phyloP scores from a whole-genome alignment of 2,888 invertebrate genomes.

The Glaucopsyche alexis region DNA sequence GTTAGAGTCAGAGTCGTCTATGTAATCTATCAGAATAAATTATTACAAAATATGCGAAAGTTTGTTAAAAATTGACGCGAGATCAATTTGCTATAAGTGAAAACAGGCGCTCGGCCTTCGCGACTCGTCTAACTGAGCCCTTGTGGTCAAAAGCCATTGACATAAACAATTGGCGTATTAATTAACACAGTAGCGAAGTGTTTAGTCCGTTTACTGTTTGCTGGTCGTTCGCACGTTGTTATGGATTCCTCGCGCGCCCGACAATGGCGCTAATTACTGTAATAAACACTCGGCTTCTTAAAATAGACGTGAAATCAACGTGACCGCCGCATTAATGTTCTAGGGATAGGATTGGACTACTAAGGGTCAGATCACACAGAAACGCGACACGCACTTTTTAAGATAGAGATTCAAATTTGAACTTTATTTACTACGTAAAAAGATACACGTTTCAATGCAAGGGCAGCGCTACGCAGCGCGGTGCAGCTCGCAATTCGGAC shows the following conservation, averaged over 20 bases:
- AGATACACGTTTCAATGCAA: too few relatives aligned
- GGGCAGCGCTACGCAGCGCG: too few relatives aligned
- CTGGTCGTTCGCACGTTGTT: slow-evolving; percentile 8
- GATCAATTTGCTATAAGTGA: neutral
- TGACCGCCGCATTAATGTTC: neutral
- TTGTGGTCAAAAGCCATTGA: neutral
- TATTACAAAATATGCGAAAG: neutral
- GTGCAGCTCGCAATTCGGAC: too few relatives aligned
- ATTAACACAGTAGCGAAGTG: neutral
- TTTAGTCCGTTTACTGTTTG: neutral
- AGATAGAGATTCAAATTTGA: too few relatives aligned
- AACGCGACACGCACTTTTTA: too few relatives aligned
- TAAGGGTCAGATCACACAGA: too few relatives aligned
- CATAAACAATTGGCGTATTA: slow-evolving; percentile 14
- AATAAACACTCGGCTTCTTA: slow-evolving; percentile 13
- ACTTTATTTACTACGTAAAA: too few relatives aligned
- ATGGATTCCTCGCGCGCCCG: slow-evolving; percentile 11
- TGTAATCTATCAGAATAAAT: neutral
- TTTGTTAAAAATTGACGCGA: too few relatives aligned
- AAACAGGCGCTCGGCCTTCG: too few relatives aligned
- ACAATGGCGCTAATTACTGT: neutral
- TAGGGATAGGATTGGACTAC: neutral
- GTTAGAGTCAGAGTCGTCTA: neutral
- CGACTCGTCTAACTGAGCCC: too few relatives aligned
- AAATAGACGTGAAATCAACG: slow-evolving; percentile 29